A percentile compares a stretch with the other conserved stretches of the same genome.
Evolutionary conservation across 1,140 invertebrate species (phyloP).

Genomic region (Aphaenogaster ashmeadi): DNA sequence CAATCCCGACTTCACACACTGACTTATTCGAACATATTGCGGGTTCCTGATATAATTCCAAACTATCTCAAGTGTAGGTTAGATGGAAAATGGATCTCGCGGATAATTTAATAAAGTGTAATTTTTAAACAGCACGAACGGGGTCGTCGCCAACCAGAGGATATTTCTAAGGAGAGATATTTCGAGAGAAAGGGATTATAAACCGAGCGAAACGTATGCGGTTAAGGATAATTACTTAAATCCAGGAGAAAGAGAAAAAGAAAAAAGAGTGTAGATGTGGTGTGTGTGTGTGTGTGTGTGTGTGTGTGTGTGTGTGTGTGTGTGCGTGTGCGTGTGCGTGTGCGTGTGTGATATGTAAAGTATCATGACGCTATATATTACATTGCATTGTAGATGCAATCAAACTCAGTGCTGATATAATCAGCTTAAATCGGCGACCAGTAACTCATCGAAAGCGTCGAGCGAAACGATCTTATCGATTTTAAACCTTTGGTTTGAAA

Average conservation of each 20-base stretch:
- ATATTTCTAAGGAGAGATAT: conserved; percentile 47
- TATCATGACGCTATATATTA: background rate
- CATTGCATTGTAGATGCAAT: background rate
- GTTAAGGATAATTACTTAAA: conserved; percentile 34
- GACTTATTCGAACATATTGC: conserved; percentile 2
- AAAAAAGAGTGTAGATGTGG: background rate
- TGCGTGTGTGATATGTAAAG: background rate
- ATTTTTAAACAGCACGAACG: conserved; percentile 46
- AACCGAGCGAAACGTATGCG: background rate
- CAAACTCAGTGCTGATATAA: background rate
- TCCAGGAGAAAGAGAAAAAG: background rate
- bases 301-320: no score
- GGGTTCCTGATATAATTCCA: conserved; percentile 20
- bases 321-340: no score
- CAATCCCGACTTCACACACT: background rate
- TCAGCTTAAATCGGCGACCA: background rate
- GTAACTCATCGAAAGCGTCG: background rate
- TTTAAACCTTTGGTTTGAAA: background rate
- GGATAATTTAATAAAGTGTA: conserved; percentile 47
- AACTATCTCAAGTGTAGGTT: conserved; percentile 2
- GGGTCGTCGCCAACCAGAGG: background rate
- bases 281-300: no score
- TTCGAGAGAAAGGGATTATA: conserved; percentile 34
- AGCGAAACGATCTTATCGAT: background rate
- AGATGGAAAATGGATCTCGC: conserved; percentile 37